phyloP scores from a whole-genome alignment of 1,140 invertebrate species.

The Eupristina koningsbergeri region DNA sequence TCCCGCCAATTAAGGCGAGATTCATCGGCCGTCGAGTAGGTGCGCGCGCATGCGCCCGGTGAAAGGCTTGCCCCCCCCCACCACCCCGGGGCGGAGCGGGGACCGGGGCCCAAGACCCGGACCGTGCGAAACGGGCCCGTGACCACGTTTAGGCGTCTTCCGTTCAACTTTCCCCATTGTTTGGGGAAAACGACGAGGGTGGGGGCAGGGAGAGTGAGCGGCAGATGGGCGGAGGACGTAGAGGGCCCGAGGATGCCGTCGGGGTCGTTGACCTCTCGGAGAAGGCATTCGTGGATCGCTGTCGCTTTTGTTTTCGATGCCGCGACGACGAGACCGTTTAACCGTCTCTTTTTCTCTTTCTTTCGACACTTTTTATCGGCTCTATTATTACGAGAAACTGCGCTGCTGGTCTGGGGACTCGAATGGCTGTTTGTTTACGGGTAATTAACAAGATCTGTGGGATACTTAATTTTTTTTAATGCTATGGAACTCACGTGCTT shows the following conservation, averaged over 20 bases:
- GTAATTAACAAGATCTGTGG: neutral
- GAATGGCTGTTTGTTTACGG: neutral
- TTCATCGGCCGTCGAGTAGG: neutral
- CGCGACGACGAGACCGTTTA: neutral
- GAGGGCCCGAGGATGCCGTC: neutral
- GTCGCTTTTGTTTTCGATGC: slow-evolving; percentile 6
- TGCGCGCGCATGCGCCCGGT: neutral
- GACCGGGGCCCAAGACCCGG: neutral
- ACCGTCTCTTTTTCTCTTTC: neutral
- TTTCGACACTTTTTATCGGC: neutral
- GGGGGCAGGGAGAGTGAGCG: neutral
- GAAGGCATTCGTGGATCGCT: neutral
- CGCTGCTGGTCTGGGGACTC: neutral
- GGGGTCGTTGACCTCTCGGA: neutral
- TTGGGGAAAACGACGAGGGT: slow-evolving; percentile 53
- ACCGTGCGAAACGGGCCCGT: neutral
- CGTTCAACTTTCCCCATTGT: slow-evolving; percentile 71
- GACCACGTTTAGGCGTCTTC: neutral
- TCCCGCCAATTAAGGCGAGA: slow-evolving; percentile 34
- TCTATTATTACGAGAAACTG: neutral
- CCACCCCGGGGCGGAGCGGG: too few relatives aligned
- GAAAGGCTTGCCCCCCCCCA: slow-evolving; percentile 1
- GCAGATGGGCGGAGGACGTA: neutral
- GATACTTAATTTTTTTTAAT: too few relatives aligned
- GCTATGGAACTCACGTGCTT: too few relatives aligned